Conservation (phyloP, 1,140 invertebrate species). For the Ceratosolen fusciceps region DNA sequence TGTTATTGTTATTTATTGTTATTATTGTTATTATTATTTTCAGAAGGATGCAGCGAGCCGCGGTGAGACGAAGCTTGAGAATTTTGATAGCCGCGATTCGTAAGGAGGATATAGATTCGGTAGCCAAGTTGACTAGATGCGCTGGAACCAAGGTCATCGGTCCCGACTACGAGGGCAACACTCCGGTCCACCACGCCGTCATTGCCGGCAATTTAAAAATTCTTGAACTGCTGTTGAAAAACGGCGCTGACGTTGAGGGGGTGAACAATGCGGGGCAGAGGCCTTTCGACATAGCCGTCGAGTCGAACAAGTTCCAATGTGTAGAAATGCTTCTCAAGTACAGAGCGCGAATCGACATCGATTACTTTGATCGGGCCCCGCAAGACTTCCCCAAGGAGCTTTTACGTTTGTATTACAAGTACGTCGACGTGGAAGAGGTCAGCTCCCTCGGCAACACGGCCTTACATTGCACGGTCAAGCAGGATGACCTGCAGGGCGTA, state of each 20-base stretch:
- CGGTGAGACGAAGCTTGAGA: neutral
- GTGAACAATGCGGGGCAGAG: neutral
- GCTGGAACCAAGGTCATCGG: neutral
- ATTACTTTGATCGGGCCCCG: neutral
- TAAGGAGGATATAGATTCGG: neutral
- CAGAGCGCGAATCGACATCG: conserved; percentile 2
- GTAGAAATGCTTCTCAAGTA: neutral
- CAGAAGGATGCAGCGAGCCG: neutral
- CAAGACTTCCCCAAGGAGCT: neutral
- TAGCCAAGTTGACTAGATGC: neutral
- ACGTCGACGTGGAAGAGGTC: neutral
- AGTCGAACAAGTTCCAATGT: neutral
- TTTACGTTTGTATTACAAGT: neutral
- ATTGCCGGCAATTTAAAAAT: neutral
- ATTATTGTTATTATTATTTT: neutral
- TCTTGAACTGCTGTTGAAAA: neutral
- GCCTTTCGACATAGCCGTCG: conserved; percentile 2
- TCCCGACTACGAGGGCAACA: neutral
- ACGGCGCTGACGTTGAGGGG: neutral
- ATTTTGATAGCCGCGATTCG: neutral
- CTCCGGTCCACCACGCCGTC: neutral
- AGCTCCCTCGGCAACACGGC: neutral
- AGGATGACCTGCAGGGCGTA: neutral
- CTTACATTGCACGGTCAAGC: neutral
- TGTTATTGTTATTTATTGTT: no score